A percentile compares a stretch with the other conserved stretches of the same genome.
Conservation (phyloP, 2,797 vertebrate genomes). For the Selene dorsalis region DNA sequence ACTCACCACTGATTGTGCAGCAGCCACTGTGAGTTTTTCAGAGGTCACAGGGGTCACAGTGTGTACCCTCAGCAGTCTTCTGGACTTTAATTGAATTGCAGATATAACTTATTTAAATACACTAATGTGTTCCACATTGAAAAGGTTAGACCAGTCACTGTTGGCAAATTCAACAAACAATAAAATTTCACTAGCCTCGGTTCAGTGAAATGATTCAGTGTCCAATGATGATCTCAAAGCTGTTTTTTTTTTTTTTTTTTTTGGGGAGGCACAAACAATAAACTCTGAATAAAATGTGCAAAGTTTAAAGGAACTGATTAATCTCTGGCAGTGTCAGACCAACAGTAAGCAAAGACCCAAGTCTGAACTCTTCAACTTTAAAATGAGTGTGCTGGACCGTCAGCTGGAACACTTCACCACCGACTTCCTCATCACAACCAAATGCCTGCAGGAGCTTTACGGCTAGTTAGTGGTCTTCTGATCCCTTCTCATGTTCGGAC, state of each 20-base stretch:
- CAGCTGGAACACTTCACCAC: background rate
- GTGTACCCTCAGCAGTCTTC: background rate
- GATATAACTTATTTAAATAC: background rate
- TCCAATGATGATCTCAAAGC: constrained; percentile 29
- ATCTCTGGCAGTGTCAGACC: background rate
- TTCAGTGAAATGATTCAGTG: constrained; percentile 22
- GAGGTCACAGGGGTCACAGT: constrained; percentile 2
- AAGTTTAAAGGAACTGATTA: background rate
- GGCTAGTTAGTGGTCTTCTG: constrained; percentile 24
- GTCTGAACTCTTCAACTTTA: background rate
- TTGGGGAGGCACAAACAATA: background rate
- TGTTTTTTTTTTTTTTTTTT: background rate
- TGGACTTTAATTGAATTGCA: background rate
- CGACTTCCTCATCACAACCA: constrained; percentile 17
- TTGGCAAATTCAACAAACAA: background rate
- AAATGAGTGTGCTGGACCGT: background rate
- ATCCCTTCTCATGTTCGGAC: constrained; percentile 39
- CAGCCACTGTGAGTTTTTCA: background rate
- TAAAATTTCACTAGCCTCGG: constrained; percentile 6
- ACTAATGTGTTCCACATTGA: background rate
- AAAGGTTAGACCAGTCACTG: background rate
- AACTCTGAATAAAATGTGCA: background rate
- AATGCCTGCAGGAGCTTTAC: constrained; percentile 1
- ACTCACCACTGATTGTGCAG: background rate
- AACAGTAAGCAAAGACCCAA: background rate